Base-by-base conservation (phyloP, 2,888 invertebrate species). In the Drosophila demipolita region DNA sequence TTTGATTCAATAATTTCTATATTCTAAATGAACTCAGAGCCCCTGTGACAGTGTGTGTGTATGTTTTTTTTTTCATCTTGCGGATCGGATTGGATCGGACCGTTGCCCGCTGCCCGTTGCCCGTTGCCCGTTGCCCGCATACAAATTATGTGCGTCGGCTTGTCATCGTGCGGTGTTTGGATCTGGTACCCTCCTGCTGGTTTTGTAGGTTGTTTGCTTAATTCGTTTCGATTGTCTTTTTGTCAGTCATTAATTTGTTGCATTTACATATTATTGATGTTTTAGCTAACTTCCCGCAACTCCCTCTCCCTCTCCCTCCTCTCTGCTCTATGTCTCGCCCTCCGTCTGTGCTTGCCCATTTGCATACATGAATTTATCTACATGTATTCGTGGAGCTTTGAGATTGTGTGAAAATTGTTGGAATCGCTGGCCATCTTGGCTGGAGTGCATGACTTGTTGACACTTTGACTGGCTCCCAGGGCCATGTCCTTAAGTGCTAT, bases 231-330 rank as follows among this genome's bases (percentile, higher is more conserved):
- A 88, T 86, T 91, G 88, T 83, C 88, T 88, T 90, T 83, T 91
- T 91, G 86, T 90, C 85, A 89, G 85, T 85, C 91, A 90, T 90
- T 89, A 89, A 89, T 91, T 90, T 85, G 82, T 80, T 75, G 78
- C 82, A 90, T 91, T 90, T 88, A 82, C 90, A 90, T 90, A 91
- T 90, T 90, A 88, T 88, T 91, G 85, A 87, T 86, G 77, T 75
- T 84, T 61, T 40, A 55, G 71, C 69, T 61, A 49, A 40, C 67
- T 58, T 57, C 60, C 45, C 7, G 45, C 45, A 20, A 45, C 12
- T n/a, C 53, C 23, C 52, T 5, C 33, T 15, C 7, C 36, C 23
- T 12, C 32, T 29, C 23, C 0, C 38, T 33, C n/a, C 32, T 32
- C 20, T 9, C n/a, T 29, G 3, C 11, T 35, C 38, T 32, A 11